Evolutionary conservation across 2,888 invertebrate genomes (phyloP), one percentile per base, ranked within the genome.

Genomic region (Himalopsyche kuldschensis): DNA sequence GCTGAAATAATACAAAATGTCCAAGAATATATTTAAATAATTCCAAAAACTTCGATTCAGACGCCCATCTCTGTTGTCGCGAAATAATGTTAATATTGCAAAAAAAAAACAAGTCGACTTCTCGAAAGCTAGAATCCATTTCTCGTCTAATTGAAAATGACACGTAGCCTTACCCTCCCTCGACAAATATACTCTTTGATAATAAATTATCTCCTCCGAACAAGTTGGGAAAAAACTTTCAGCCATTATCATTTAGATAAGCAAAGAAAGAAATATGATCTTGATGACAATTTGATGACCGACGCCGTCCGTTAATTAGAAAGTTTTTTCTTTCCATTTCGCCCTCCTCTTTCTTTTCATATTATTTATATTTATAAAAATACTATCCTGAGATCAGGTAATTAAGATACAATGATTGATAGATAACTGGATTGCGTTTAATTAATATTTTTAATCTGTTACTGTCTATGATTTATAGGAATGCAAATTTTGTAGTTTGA

Each of bases 241-340:
- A 76, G 78, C 78, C 83, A 84, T 86, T 84, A 83, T 78, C 85
- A 86, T 86, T 86, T 85, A 86, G 86, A 86, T 83, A 83, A 81
- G 85, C 79, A 81, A 63, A 82, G 75, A 82, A 82, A 81, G 78
- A 84, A 85, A 85, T 86, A 86, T 85, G 86, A 85, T 83, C 80
- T 80, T 84, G 84, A 86, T 84, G 86, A 86, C 86, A 84, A 86
- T 86, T 86, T 86, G 85, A 86, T 84, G 85, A 85, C 82, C 85
- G 81, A 76, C 55, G 81, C 77, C 84, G 82, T 82, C 84, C 80
- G 86, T 85, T 86, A 86, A 86, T 86, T 86, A 85, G 82, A 84
- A 85, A 86, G 82, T 85, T 86, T 82, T 81, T 69, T 35, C 30
- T 48, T 24, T 47, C 15, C 75, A n/a, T 32, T 48, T 77, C 31